These are phyloP conservation scores for Pandemis heparana DNA, from an alignment of 2,888 invertebrate genomes.

Conservation along the genomic window DNA sequence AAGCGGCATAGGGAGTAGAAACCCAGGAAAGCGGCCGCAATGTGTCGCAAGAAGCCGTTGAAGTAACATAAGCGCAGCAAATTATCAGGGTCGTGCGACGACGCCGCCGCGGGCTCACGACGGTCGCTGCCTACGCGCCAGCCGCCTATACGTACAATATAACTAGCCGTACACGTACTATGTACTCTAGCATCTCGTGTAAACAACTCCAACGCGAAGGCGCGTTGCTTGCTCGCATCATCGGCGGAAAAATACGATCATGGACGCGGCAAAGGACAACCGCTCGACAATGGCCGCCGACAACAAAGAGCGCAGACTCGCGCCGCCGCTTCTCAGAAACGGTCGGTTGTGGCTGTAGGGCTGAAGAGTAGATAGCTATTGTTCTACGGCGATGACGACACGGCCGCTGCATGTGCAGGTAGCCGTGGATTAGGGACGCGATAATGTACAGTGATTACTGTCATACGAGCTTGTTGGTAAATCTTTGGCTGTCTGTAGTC, in stretches of 20 bases:
- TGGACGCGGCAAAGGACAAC: conserved; percentile 68
- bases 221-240: conserved; percentile 61
- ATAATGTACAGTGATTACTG: conserved; percentile 29
- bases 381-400: conserved; percentile 51
- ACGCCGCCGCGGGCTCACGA: conserved; percentile 71
- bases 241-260: conserved; percentile 73
- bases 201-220: conserved; percentile 63
- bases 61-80: conserved; percentile 84
- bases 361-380: conserved; percentile 49
- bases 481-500: conserved; percentile 56
- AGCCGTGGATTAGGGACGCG: conserved; percentile 24
- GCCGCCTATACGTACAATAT: conserved; percentile 57
- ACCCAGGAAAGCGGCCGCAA: conserved; percentile 73
- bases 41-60: conserved; percentile 84
- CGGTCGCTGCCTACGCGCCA: conserved; percentile 73
- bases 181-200: conserved; percentile 59
- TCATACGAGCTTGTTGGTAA: conserved; percentile 35
- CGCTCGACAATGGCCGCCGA: conserved; percentile 55
- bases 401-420: conserved; percentile 39
- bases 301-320: conserved; percentile 56
- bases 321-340: conserved; percentile 64
- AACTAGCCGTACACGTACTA: conserved; percentile 50
- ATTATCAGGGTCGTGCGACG: conserved; percentile 83
- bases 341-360: conserved; percentile 44
- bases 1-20: conserved; percentile 65